phyloP scores from a whole-genome alignment of 1,140 invertebrate genomes.

The Lamellibrachia luymesi region DNA sequence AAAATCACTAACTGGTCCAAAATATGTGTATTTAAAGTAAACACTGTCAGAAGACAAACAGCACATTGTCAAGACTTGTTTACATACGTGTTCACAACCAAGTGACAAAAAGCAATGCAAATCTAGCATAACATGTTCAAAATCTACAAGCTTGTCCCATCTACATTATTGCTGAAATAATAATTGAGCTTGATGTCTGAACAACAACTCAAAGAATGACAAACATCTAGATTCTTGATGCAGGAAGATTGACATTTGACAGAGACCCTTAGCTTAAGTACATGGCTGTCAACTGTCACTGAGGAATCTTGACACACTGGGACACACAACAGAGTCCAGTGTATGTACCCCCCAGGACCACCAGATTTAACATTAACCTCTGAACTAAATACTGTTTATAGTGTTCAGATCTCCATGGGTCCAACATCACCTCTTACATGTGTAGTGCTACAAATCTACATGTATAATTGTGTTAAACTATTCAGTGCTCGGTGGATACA shows the following conservation, averaged over 20 bases:
- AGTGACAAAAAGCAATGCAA: background rate
- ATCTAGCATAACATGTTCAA: background rate
- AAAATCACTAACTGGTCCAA: background rate
- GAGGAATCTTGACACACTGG: background rate
- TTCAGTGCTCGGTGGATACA: background rate
- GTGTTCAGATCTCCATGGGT: background rate
- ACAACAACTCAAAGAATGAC: background rate
- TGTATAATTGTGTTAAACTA: background rate
- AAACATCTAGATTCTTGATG: background rate
- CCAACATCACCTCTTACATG: background rate
- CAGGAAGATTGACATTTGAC: background rate
- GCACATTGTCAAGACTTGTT: background rate
- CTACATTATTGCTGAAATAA: background rate
- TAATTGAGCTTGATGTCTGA: background rate
- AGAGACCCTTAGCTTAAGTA: background rate
- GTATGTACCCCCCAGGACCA: background rate
- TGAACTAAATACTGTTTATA: constrained; percentile 1
- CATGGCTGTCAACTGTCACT: background rate
- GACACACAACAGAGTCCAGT: background rate
- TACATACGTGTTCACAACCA: background rate
- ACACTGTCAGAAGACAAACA: background rate
- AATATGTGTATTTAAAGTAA: background rate
- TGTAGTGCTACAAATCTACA: background rate
- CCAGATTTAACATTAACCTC: background rate
- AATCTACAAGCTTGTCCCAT: background rate